phyloP scores from a whole-genome alignment of 2,888 invertebrate species.

The Caenorhabditis becei region DNA sequence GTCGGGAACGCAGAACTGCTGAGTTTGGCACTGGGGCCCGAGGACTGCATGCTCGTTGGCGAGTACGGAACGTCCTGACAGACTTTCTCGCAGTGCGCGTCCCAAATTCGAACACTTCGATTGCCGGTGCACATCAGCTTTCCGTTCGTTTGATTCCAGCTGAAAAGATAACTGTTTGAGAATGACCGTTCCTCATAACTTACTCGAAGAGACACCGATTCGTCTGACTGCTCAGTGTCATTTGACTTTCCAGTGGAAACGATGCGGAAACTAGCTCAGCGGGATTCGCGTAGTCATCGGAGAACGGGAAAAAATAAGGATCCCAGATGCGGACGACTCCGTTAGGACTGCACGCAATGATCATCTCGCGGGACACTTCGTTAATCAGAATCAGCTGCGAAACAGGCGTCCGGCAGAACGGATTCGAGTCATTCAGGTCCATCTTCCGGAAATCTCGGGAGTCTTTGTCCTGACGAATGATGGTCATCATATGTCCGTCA shows the following conservation, averaged over 20 bases:
- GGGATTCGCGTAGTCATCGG: conserved; percentile 66
- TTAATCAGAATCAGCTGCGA: conserved; percentile 76
- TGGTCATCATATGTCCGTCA: conserved; percentile 48
- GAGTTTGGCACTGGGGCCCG: not conserved
- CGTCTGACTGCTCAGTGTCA: conserved; percentile 48
- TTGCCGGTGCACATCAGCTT: conserved; percentile 74
- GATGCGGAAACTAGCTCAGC: conserved; percentile 50
- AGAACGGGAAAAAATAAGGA: conserved; percentile 72
- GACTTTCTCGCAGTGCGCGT: conserved; percentile 76
- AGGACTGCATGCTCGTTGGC: conserved; percentile 2
- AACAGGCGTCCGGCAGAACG: conserved; percentile 61
- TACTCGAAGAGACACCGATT: conserved; percentile 52
- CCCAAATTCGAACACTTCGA: conserved; percentile 76
- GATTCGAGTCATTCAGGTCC: conserved; percentile 62
- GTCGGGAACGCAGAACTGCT: conserved; percentile 29
- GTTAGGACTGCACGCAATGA: conserved; percentile 71
- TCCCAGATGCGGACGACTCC: conserved; percentile 76
- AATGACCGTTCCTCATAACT: not conserved
- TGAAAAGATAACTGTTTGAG: conserved; percentile 45
- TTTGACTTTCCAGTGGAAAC: conserved; percentile 46
- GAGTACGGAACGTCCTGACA: conserved; percentile 67
- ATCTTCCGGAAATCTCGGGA: conserved; percentile 52
- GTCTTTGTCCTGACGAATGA: conserved; percentile 56
- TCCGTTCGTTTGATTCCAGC: conserved; percentile 78
- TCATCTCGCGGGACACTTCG: conserved; percentile 76